Conservation (phyloP, 2,797 vertebrate genomes). For the Denticeps clupeoides region DNA sequence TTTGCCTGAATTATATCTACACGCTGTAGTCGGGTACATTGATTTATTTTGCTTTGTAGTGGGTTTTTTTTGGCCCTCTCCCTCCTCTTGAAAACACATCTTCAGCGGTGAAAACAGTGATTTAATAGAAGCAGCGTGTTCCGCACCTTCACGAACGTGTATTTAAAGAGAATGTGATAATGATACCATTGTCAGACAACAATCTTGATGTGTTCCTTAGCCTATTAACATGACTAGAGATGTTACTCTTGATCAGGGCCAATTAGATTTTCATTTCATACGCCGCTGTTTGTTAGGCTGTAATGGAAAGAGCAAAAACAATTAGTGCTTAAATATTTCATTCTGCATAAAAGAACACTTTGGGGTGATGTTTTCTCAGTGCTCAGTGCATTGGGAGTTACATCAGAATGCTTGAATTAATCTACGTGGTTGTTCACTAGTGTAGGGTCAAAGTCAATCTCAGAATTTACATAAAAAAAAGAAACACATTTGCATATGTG, state of each 20-base stretch:
- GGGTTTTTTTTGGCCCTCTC: background rate
- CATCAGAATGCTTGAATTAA: too few species aligned
- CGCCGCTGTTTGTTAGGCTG: background rate
- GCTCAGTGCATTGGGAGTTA: background rate
- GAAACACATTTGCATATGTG: too few species aligned
- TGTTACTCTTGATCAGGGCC: background rate
- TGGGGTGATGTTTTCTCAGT: background rate
- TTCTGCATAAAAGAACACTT: background rate
- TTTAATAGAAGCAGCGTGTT: background rate
- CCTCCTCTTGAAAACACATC: background rate
- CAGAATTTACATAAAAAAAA: too few species aligned
- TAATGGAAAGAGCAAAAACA: background rate
- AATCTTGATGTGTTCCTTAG: background rate
- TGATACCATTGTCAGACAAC: too few species aligned
- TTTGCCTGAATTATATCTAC: background rate
- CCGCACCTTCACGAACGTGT: too few species aligned
- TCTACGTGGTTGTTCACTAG: too few species aligned
- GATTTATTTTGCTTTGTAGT: background rate
- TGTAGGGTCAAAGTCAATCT: too few species aligned
- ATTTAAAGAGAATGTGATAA: too few species aligned
- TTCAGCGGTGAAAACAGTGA: background rate
- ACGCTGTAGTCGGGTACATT: background rate
- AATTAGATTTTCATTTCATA: background rate
- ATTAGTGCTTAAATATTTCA: background rate
- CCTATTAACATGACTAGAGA: constrained; percentile 1